These are phyloP conservation scores for Notoglanidium macrostoma DNA, from an alignment of 2,797 vertebrate species.

Conservation along the genomic window DNA sequence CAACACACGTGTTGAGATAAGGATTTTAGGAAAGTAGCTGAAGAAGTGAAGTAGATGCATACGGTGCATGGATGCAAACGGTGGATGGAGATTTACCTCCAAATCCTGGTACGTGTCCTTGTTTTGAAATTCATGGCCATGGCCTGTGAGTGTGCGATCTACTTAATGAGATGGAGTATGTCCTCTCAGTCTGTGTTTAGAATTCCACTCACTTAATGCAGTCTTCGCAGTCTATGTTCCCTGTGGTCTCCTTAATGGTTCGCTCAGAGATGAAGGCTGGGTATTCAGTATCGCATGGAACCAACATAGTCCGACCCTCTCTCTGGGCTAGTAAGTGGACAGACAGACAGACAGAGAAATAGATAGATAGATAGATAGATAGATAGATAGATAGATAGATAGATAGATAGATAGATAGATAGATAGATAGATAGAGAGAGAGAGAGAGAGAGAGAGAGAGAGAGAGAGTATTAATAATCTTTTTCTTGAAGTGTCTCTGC, in stretches of 20 bases:
- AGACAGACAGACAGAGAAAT: background rate
- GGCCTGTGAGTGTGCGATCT: slow-evolving; percentile 9
- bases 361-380: background rate
- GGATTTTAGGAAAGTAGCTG: background rate
- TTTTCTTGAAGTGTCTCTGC: slow-evolving; percentile 10
- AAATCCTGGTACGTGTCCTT: background rate
- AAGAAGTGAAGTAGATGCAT: background rate
- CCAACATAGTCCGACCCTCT: slow-evolving; percentile 84
- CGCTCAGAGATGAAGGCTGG: slow-evolving; percentile 96
- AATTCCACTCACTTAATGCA: slow-evolving; percentile 89
- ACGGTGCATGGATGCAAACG: background rate
- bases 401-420: background rate
- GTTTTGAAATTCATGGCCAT: slow-evolving; percentile 17
- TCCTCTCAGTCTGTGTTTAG: slow-evolving; percentile 35
- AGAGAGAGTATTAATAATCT: background rate
- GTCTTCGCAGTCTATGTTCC: slow-evolving; percentile 91
- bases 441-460: slow-evolving; percentile 4
- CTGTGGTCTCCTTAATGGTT: slow-evolving; percentile 98
- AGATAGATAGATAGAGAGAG: background rate
- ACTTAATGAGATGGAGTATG: slow-evolving; percentile 6
- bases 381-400: background rate
- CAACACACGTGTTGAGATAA: background rate
- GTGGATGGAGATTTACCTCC: background rate
- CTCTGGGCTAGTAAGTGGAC: slow-evolving; percentile 80
- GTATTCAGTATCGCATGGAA: slow-evolving; percentile 96